Evolutionary conservation across 2,113 vertebrate species (phyloP).

Genomic region (Salminus brasiliensis): DNA sequence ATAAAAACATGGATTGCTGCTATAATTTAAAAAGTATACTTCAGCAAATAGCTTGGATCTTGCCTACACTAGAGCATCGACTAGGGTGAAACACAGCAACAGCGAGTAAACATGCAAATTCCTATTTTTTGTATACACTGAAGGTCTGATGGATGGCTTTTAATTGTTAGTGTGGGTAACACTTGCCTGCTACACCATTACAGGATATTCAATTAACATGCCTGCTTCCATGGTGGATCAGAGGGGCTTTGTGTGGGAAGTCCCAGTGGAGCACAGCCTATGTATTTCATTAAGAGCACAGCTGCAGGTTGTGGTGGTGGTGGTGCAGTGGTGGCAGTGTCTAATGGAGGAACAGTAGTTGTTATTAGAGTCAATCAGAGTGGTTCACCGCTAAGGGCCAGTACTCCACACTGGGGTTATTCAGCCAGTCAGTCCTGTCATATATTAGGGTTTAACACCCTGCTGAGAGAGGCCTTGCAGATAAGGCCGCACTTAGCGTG

Average conservation of each 20-base stretch:
- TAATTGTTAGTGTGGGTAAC: constrained; percentile 32
- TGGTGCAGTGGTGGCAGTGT: background rate
- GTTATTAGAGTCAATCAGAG: constrained; percentile 37
- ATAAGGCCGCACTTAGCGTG: constrained; percentile 38
- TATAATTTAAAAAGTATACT: too few relatives aligned
- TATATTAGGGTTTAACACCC: background rate
- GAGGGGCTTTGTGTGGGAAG: constrained; percentile 35
- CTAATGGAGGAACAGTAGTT: constrained; percentile 51
- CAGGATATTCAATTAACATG: constrained; percentile 48
- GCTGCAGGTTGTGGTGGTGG: constrained; percentile 16
- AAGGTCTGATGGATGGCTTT: too few relatives aligned
- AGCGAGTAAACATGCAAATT: too few relatives aligned
- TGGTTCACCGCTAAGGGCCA: background rate
- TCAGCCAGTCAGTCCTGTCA: background rate
- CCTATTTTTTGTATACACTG: too few relatives aligned
- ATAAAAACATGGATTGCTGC: too few relatives aligned
- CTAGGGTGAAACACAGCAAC: too few relatives aligned
- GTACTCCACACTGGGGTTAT: constrained; percentile 31
- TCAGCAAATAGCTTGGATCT: too few relatives aligned
- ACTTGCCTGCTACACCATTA: constrained; percentile 23
- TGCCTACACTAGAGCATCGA: too few relatives aligned
- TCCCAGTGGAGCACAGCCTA: constrained; percentile 45
- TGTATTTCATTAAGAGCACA: constrained; percentile 51
- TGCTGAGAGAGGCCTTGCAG: background rate
- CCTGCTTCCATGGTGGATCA: constrained; percentile 15